Conservation (phyloP, 2,888 invertebrate genomes). For the Pheosia gnoma region DNA sequence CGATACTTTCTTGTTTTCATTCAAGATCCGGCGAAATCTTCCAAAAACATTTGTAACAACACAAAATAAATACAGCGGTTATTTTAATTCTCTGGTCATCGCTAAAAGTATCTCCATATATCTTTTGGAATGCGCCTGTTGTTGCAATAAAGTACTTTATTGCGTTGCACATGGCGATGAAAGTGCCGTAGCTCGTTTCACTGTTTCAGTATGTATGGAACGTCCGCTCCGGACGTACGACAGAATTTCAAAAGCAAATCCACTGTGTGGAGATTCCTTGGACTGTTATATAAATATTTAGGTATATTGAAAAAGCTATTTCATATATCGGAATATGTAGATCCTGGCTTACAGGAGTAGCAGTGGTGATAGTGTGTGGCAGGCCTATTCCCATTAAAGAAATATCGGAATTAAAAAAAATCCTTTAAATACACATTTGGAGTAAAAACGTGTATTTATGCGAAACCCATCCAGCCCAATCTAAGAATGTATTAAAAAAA, state of each 20-base stretch:
- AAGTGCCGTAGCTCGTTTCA: conserved; percentile 19
- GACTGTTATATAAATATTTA: neutral
- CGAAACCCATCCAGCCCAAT: too few relatives aligned
- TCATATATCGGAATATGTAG: too few relatives aligned
- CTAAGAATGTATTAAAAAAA: too few relatives aligned
- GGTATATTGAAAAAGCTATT: too few relatives aligned
- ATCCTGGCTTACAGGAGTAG: too few relatives aligned
- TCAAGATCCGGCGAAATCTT: conserved; percentile 16
- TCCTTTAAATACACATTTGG: too few relatives aligned
- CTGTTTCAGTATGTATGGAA: conserved; percentile 49
- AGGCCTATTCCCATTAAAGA: too few relatives aligned
- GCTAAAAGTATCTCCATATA: conserved; percentile 13
- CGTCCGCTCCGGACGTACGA: conserved; percentile 60
- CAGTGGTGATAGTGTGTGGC: too few relatives aligned
- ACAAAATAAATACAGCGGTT: conserved; percentile 19
- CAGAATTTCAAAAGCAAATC: conserved; percentile 38
- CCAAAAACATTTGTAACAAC: conserved; percentile 19
- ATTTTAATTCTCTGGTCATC: conserved; percentile 33
- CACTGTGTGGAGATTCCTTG: neutral
- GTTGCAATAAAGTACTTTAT: conserved; percentile 20
- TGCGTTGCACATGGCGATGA: conserved; percentile 9
- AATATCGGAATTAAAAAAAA: too few relatives aligned
- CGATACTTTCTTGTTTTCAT: conserved; percentile 21
- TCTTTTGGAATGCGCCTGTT: neutral
- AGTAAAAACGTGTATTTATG: too few relatives aligned